Evolutionary conservation across 2,113 vertebrate species (phyloP).

Genomic region (Colinus virginianus): DNA sequence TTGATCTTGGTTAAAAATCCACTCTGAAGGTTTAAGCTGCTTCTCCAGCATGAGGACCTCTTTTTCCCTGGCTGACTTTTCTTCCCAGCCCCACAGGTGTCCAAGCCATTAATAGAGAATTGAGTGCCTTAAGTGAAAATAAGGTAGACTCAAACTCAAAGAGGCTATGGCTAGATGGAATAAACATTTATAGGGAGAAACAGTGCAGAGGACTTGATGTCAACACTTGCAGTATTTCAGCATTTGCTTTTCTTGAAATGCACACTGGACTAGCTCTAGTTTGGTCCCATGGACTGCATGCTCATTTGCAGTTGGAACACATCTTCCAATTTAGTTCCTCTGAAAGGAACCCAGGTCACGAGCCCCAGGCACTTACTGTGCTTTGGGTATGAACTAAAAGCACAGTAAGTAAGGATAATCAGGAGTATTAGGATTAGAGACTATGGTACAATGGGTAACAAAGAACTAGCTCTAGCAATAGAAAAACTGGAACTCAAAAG

Average conservation of each 20-base stretch:
- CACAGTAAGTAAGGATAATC: slow-evolving; percentile 44
- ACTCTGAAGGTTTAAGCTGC: not conserved
- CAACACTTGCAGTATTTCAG: not conserved
- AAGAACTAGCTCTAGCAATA: slow-evolving; percentile 18
- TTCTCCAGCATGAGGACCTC: not conserved
- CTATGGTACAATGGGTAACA: not conserved
- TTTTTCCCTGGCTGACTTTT: not conserved
- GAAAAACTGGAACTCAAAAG: slow-evolving; percentile 31
- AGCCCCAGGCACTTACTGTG: not conserved
- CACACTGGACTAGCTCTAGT: not conserved
- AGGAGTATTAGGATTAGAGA: slow-evolving; percentile 47
- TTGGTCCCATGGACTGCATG: not conserved
- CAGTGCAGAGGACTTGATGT: not conserved
- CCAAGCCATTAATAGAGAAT: not conserved
- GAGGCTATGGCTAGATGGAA: not conserved
- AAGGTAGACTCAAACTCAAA: not conserved
- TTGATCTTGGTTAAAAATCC: too few species aligned
- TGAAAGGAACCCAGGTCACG: not conserved
- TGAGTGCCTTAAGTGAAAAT: not conserved
- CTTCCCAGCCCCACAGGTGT: not conserved
- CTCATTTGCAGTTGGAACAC: slow-evolving; percentile 43
- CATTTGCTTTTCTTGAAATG: not conserved
- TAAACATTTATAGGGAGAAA: not conserved
- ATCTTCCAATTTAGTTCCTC: slow-evolving; percentile 23
- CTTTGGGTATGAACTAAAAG: slow-evolving; percentile 4